Base-by-base conservation (phyloP, 2,113 vertebrate genomes). In the Campylomormyrus tamandua region DNA sequence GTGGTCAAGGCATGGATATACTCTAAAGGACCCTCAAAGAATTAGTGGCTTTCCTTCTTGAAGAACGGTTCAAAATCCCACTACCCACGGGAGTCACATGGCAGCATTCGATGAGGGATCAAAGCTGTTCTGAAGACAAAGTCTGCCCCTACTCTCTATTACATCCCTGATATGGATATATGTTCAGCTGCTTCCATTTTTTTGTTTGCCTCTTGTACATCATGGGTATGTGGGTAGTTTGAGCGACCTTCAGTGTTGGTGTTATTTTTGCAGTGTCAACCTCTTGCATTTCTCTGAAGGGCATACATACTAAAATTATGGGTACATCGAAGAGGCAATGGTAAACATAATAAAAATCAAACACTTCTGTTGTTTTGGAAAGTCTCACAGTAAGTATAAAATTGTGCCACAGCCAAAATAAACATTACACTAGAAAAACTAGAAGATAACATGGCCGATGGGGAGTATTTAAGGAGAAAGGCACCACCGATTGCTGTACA, bases 391-490 rank as follows among this genome's bases (percentile, higher is more conserved):
- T 58, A 62, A 24, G 31, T 45, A 17, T 24, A 31, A 53, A 24
- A 52, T 87, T 87, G 21, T 35, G 27, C 11, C 19, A 27, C 39
- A 3, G 17, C 58, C 80, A 39, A 70, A 87, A 35, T 74, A 89
- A 91, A 89, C 49, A 62, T 77, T 5, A 77, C 17, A 10, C 17
- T 9, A 17, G 49, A 66, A 15, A 52, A 53, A 46, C 15, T 90
- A 24, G n/a, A 5, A 45, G 48, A 87, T 90, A 56, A 53, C 17
- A 21, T 27, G 24, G 24, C 21, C 2, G 46, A 27, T 27, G 5
- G 48, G 50, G 86, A 21, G 88, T 92, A 93, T 94, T 93, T 92
- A 95, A 93, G 87, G 84, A 27, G 21, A 9, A 3, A 9, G 13
- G 1, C 35, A 50, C 62, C 1, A 87, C 1, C 80, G 70, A 21